Evolutionary conservation across 2,888 invertebrate genomes (phyloP), one percentile per base, ranked within the genome.

Genomic region (Acanthosepion esculentum): DNA sequence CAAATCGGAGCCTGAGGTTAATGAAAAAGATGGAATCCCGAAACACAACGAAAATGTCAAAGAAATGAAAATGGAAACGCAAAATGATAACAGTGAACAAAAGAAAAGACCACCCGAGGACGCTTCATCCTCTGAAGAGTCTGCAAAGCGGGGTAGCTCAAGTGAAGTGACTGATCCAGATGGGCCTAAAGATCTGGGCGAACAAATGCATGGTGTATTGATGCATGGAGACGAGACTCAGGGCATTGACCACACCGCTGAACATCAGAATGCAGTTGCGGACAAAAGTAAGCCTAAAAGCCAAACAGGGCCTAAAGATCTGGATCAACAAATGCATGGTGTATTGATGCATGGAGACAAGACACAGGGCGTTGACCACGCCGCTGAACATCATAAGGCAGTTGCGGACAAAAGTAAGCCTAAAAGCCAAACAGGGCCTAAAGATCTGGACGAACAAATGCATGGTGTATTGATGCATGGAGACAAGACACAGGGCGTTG

Each of bases 201-300:
- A 95, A 91, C 94, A 96, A 48, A 96, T 96, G 96, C 96, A 96
- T 64, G 95, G 95, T 2, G 55, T 95, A 20, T 50, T 96, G 48
- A 96, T 96, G 96, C 96, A 96, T 91, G 96, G 96, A 2, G 96
- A 95, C 53, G 78, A 95, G 7, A 94, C 94, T 8, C 64, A 94
- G 5, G 95, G 96, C 0, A 55, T 41, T 94, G 94, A 29, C 93
- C 78, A 78, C n/a, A 2, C n/a, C 3, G 78, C 0, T n/a, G 78
- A 78, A 7, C 78, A 78, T 18, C n/a, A 78, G 0, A n/a, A 78
- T 0, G 0, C n/a, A 0, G n/a, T 29, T 1, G 3, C 12, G n/a
- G 78, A 78, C n/a, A 33, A 78, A 33, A 33, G 7, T 33, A 33
- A n/a, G 12, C n/a, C n/a, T 10, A 33, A 78, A 78, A 18, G n/a